Evolutionary conservation across 64 coral and sea anemone genomes (phyloP), one percentile per base, ranked within the genome.

Genomic region (Exaiptasia diaphana): DNA sequence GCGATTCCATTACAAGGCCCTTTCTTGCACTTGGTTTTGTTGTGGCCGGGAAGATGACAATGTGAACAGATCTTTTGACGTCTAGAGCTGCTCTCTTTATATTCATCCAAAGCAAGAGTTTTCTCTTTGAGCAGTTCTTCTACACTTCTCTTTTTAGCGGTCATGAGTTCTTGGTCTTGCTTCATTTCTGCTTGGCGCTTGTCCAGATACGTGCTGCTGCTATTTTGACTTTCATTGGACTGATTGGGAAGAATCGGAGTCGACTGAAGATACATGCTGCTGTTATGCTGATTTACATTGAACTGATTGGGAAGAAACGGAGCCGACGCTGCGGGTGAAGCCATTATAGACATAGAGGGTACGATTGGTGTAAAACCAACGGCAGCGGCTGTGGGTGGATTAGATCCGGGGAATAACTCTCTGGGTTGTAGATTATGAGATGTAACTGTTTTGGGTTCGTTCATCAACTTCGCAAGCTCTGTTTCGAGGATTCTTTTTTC

Each of bases 401-500:
- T n/a, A n/a, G n/a, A n/a, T n/a, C n/a, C n/a, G n/a, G n/a, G 40
- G 17, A 80, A 64, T 24, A 63, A 28, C 38, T 80, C 39, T 42
- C 40, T 7, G 11, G 54, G 54, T 80, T n/a, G 55, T 11, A 44
- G 27, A n/a, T n/a, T n/a, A n/a, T n/a, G n/a, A n/a, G n/a, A n/a
- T n/a, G n/a, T n/a, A n/a, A n/a, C n/a, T n/a, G n/a, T n/a, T 39
- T 46, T 38, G 38, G 5, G 20, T 59, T 20, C 9, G 23, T 43
- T 64, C n/a, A n/a, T n/a, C 7, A 80, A 6, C 12, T 25, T 12
- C 21, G 38, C n/a, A 3, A 80, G 5, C 37, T 80, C 76, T 40
- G 29, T 45, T 59, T 80, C 58, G 8, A 80, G 57, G 17, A 64
- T 80, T 80, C 58, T 7, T 80, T 80, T 80, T 27, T 80, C 56